A percentile compares a stretch with the other conserved stretches of the same genome.
These are phyloP conservation scores for Okapia johnstoni DNA, from an alignment of 2,113 vertebrate genomes.

Conservation along the genomic window DNA sequence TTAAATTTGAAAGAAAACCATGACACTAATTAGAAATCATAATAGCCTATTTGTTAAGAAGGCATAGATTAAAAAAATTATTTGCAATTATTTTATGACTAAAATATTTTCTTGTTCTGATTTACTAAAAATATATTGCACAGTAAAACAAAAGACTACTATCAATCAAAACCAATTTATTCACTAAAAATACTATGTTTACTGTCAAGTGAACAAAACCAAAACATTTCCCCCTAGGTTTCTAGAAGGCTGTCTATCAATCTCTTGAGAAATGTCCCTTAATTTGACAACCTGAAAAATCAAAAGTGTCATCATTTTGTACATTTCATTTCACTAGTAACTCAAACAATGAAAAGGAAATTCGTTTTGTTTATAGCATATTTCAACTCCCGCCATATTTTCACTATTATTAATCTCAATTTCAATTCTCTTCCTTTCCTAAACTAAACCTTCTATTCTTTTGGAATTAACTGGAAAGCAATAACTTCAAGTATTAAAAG, in stretches of 20 bases:
- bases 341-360: neutral
- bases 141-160: neutral
- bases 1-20: conserved; percentile 41
- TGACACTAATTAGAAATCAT: conserved; percentile 23
- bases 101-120: conserved; percentile 24
- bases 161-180: conserved; percentile 1
- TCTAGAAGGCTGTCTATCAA: neutral
- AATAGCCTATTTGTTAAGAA: conserved; percentile 13
- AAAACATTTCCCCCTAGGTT: neutral
- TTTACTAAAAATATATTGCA: neutral
- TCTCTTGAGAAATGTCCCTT: neutral
- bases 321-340: neutral
- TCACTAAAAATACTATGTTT: conserved; percentile 26
- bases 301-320: neutral
- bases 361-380: neutral
- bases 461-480: neutral
- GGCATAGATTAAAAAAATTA: neutral
- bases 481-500: neutral
- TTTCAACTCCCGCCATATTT: neutral
- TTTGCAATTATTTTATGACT: neutral
- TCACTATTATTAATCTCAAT: neutral
- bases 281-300: conserved; percentile 21
- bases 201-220: conserved; percentile 12
- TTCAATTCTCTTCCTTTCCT: neutral
- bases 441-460: conserved; percentile 13